phyloP scores from a whole-genome alignment of 2,797 vertebrate genomes.

The Aulostomus chinensis region DNA sequence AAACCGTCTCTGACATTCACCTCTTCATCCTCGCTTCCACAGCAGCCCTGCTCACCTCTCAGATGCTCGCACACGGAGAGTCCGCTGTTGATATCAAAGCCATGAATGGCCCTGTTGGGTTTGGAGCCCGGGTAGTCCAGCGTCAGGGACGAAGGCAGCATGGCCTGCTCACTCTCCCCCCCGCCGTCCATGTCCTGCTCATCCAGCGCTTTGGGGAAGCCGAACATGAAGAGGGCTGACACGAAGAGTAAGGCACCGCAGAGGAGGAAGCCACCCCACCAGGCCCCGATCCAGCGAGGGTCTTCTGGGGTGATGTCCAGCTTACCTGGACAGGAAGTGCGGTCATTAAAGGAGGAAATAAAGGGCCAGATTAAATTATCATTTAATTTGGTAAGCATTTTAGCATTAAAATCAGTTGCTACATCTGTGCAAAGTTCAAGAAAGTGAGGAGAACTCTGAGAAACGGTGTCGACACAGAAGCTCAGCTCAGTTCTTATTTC shows the following conservation, averaged over 20 bases:
- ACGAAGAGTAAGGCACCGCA: slow-evolving; percentile 99
- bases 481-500: no score
- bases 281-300: slow-evolving; percentile 98
- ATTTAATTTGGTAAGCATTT: no score
- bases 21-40: no score
- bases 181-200: slow-evolving; percentile 74
- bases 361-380: no score
- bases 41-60: slow-evolving; percentile 79
- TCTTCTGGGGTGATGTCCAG: slow-evolving; percentile 97
- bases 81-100: slow-evolving; percentile 80
- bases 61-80: slow-evolving; percentile 90
- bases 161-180: slow-evolving; percentile 92
- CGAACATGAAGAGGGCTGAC: slow-evolving; percentile 97
- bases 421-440: no score
- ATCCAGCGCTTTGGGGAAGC: slow-evolving; percentile 93
- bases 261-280: slow-evolving; percentile 98
- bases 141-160: slow-evolving; percentile 84
- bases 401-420: no score
- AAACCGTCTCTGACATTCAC: no score
- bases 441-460: no score
- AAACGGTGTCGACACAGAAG: no score
- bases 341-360: no score
- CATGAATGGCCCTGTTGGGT: slow-evolving; percentile 84
- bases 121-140: slow-evolving; percentile 87
- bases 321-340: slow-evolving; percentile 76